Evolutionary conservation across 2,797 vertebrate genomes (phyloP).

Genomic region (Ctenopoma kingsleyae): DNA sequence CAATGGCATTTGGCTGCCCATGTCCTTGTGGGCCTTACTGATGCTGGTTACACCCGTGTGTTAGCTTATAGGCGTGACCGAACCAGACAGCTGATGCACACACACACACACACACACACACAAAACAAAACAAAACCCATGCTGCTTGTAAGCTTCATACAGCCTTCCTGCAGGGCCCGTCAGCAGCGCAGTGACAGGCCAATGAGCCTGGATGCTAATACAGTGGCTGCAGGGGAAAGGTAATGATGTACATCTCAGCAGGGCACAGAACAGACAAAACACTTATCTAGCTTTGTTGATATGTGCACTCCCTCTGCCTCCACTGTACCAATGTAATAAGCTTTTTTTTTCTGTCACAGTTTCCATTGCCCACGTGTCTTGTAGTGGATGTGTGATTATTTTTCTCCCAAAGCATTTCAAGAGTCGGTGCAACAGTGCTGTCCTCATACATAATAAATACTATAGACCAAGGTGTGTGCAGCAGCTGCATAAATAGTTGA

Average conservation of each 20-base stretch:
- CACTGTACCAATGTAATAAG: neutral
- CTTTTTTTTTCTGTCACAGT: neutral
- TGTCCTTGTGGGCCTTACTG: constrained; percentile 29
- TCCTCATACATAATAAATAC: constrained; percentile 62
- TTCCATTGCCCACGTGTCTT: constrained; percentile 20
- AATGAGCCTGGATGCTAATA: constrained; percentile 25
- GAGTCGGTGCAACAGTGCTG: constrained; percentile 21
- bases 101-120: constrained; percentile 4
- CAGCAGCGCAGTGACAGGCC: constrained; percentile 17
- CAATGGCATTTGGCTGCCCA: constrained; percentile 26
- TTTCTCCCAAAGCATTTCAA: constrained; percentile 27
- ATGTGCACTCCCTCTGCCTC: neutral
- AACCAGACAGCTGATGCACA: constrained; percentile 10
- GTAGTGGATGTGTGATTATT: constrained; percentile 38
- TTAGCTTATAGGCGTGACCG: constrained; percentile 21
- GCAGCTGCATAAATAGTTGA: constrained; percentile 54
- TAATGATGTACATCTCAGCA: constrained; percentile 20
- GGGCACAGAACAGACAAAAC: constrained; percentile 7
- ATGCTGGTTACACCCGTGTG: constrained; percentile 7
- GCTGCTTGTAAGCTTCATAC: constrained; percentile 6
- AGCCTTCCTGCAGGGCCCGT: constrained; percentile 13
- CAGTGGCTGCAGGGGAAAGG: neutral
- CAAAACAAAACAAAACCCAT: too few species aligned
- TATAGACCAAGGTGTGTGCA: constrained; percentile 37
- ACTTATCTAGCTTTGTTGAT: neutral